phyloP scores from a whole-genome alignment of 2,797 vertebrate genomes.

The Sebastes itinus region DNA sequence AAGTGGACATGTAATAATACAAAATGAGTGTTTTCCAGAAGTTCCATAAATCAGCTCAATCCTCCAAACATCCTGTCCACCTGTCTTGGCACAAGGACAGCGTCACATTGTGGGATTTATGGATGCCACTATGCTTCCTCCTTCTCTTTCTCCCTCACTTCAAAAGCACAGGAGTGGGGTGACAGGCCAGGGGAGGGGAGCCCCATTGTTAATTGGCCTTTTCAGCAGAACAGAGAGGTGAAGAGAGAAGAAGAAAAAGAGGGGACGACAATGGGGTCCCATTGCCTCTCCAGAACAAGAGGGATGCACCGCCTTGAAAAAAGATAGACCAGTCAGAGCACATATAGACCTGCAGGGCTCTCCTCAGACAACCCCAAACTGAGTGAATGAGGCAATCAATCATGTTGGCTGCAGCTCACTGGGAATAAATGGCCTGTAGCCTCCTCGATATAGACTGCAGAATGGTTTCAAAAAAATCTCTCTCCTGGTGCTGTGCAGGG shows the following conservation, averaged over 20 bases:
- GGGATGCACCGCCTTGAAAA: conserved; percentile 52
- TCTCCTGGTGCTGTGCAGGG: conserved; percentile 21
- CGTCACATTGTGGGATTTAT: conserved; percentile 41
- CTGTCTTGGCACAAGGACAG: conserved; percentile 48
- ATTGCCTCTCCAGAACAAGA: conserved; percentile 78
- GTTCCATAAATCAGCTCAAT: neutral
- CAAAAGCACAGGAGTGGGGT: conserved; percentile 85
- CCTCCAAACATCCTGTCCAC: conserved; percentile 32
- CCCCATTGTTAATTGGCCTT: conserved; percentile 91
- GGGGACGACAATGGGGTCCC: conserved; percentile 84
- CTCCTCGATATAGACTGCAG: conserved; percentile 15
- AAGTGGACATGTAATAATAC: neutral
- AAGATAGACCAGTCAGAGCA: conserved; percentile 54
- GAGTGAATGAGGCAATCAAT: conserved; percentile 66
- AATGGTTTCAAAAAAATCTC: neutral
- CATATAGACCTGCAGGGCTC: conserved; percentile 60
- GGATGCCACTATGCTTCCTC: conserved; percentile 64
- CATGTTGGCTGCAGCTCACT: conserved; percentile 46
- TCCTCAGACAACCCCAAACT: conserved; percentile 58
- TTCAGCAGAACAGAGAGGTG: conserved; percentile 89
- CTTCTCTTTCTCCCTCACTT: conserved; percentile 79
- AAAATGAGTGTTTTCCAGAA: neutral
- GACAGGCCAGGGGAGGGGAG: conserved; percentile 81
- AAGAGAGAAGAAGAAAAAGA: conserved; percentile 80
- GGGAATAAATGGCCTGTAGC: conserved; percentile 43